Evolutionary conservation across 1,140 invertebrate genomes (phyloP), one percentile per base, ranked within the genome.

Genomic region (Phymorhynchus buccinoides): DNA sequence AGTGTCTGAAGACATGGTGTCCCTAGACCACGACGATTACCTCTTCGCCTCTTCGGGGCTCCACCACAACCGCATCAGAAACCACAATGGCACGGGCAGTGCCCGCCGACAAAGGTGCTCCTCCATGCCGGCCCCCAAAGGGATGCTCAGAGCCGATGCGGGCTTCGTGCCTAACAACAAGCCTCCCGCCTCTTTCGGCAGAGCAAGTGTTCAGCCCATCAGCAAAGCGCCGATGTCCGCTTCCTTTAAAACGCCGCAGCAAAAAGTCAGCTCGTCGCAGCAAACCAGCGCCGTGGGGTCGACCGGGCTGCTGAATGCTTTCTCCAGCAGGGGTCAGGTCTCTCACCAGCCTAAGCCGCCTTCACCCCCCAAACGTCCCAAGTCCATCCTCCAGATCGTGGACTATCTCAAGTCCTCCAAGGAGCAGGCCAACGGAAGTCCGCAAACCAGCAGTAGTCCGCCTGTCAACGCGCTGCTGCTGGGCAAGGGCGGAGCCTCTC

Each of bases 1-100:
- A 30, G 77, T 87, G 27, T 42, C 83, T 2, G 71, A 75, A 77
- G 86, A 87, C 48, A 87, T 87, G 86, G 66, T 87, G 42, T 41
- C 80, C 35, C 39, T 87, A 14, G 86, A 87, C 56, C 84, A 87
- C n/a, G 66, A 87, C 27, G 78, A 68, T 95, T 95, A 91, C 94
- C 95, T 88, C 92, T 95, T 42, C 95, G 95, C 89, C 86, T 87
- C 18, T 92, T 92, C 12, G 88, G 93, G 4, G 95, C 95, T 88
- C 44, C 81, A 83, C 48, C 81, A 71, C 62, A 83, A 83, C 39
- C 56, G 66, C 7, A 83, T 83, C 41, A 62, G 81, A 16, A 83
- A 14, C 18, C 30, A 41, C 41, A 16, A 22, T 66, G 44, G 81
- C 39, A 83, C 62, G 44, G 81, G 80, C 2, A 82, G 56, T 68